A percentile compares a stretch with the other conserved stretches of the same genome.
These are phyloP conservation scores for Drosophila meridiana DNA, from an alignment of 2,888 invertebrate genomes.

Conservation along the genomic window DNA sequence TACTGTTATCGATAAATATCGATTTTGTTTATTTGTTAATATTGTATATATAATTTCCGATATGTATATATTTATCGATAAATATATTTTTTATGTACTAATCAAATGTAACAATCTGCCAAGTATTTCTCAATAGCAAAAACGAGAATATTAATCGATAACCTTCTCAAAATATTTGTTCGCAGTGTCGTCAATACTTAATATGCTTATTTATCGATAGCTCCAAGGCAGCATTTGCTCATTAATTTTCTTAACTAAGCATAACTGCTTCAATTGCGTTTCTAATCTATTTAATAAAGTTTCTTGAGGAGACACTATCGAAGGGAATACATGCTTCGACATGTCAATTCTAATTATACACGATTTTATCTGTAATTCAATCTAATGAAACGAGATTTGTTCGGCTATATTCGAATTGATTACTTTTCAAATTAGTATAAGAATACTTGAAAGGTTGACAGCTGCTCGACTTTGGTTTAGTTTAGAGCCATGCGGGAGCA, in stretches of 20 bases:
- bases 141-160: too few species aligned
- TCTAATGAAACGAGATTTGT: background rate
- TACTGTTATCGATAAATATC: too few species aligned
- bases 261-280: background rate
- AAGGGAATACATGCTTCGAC: background rate
- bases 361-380: background rate
- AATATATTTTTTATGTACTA: too few species aligned
- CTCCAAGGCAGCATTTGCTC: background rate
- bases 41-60: too few species aligned
- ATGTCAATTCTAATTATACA: background rate
- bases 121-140: too few species aligned
- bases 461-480: background rate
- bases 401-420: background rate
- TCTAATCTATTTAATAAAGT: background rate
- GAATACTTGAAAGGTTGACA: background rate
- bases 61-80: too few species aligned
- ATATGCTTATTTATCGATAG: background rate
- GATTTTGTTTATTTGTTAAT: too few species aligned
- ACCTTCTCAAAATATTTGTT: too few species aligned
- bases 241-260: background rate
- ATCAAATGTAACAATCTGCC: too few species aligned
- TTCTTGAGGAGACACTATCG: background rate
- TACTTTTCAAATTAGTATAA: background rate
- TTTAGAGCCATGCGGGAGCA: background rate
- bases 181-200: too few species aligned